Evolutionary conservation across 2,888 invertebrate species (phyloP).

Genomic region (Orthosia incerta): DNA sequence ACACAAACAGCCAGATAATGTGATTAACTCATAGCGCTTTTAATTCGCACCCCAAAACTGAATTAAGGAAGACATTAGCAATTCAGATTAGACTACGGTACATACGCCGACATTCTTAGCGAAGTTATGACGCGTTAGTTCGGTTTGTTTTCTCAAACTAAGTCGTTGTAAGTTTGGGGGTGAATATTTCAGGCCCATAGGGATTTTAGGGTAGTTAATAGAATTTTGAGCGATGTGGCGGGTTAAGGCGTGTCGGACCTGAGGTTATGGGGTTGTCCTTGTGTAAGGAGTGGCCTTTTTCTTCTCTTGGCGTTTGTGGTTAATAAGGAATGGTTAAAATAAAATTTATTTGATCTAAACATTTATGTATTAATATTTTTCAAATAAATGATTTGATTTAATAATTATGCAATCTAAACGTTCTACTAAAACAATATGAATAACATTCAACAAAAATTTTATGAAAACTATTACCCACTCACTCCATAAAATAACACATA

Average conservation of each 20-base stretch:
- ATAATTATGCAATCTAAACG: background rate
- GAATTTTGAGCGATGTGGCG: constrained; percentile 53
- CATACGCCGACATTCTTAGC: constrained; percentile 56
- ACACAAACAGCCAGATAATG: constrained; percentile 69
- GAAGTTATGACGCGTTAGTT: constrained; percentile 54
- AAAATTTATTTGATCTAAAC: too few species aligned
- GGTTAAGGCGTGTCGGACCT: constrained; percentile 25
- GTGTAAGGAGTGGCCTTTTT: background rate
- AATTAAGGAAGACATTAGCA: constrained; percentile 79
- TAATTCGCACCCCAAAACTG: constrained; percentile 71
- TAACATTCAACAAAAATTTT: background rate
- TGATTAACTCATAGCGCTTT: constrained; percentile 74
- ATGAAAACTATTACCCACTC: background rate
- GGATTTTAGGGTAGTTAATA: constrained; percentile 54
- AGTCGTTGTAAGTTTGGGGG: constrained; percentile 50
- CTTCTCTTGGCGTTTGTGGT: background rate
- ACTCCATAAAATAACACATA: constrained; percentile 30
- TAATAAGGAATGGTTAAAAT: background rate
- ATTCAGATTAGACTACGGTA: constrained; percentile 69
- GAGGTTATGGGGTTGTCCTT: constrained; percentile 28
- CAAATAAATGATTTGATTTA: too few species aligned
- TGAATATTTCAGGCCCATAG: constrained; percentile 49
- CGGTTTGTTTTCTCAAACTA: constrained; percentile 62
- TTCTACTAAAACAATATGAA: background rate
- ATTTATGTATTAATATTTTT: background rate